Evolutionary conservation across 2,888 invertebrate genomes (phyloP), one percentile per base, ranked within the genome.

Genomic region (Laothoe populi): DNA sequence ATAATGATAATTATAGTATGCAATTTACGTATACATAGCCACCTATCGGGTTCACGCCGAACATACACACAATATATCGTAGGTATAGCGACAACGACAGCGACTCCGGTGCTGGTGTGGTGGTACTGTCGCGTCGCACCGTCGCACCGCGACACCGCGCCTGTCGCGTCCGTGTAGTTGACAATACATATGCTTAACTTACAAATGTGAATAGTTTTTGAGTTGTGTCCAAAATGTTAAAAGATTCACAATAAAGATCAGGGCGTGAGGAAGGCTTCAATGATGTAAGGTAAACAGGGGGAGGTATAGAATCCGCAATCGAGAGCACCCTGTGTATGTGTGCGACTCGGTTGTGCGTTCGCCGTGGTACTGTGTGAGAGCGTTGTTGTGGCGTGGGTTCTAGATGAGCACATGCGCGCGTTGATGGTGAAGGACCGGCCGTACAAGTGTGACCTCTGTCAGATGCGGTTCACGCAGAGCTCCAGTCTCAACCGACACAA

Each of bases 401-500:
- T 92, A 92, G 92, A 92, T 92, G 92, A 92, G 86, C 92, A 92
- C 90, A 89, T 88, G 90, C 92, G 87, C 82, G 90, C 92, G 79
- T 85, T 92, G 91, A 80, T 88, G 92, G 89, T 83, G 90, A 92
- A 92, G 92, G 92, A 92, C 81, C 91, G 92, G 83, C 95, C 95
- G 71, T 95, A 95, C 91, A 94, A 94, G 87, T 95, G 95, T 86
- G 94, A 94, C 75, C 88, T 95, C 81, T 95, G 95, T 86, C 93
- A 94, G 85, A 95, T 95, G 89, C 93, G 95, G 86, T 95, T 95
- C 88, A 95, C 95, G 79, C 95, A 95, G 89, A 95, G 95, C 87
- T 95, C 95, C 90, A 95, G 95, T 84, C 93, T 95, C 80, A 95
- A 95, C 88, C 94, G 95, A 77, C 95, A 95, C 90, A 95, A 95